A percentile compares a stretch with the other conserved stretches of the same genome.
Evolutionary conservation across 2,797 vertebrate genomes (phyloP).

Genomic region (Chrysocyon brachyurus): DNA sequence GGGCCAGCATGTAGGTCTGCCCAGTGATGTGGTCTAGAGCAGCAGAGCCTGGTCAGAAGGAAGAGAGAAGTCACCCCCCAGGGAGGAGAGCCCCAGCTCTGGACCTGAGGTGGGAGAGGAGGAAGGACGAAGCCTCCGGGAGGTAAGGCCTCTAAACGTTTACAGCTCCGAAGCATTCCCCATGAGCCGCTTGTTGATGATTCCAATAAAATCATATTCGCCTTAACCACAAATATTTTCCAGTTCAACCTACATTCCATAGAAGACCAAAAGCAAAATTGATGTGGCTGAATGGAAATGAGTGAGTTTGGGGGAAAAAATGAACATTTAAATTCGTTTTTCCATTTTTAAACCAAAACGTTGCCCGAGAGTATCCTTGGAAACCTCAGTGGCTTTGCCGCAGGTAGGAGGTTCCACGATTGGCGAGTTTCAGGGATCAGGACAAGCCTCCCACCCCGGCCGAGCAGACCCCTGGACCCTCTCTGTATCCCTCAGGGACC

Average conservation of each 20-base stretch:
- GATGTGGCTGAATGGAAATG: neutral
- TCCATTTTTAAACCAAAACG: neutral
- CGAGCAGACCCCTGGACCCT: accelerated
- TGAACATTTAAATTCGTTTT: neutral
- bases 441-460: too few species aligned
- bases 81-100: accelerated
- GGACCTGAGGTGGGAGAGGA: neutral
- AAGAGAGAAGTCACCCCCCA: accelerated
- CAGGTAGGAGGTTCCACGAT: accelerated
- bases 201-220: neutral
- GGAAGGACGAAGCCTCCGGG: too few species aligned
- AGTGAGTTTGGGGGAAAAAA: neutral
- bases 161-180: neutral
- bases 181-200: neutral
- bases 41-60: accelerated
- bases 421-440: accelerated
- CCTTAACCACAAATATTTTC: constrained; percentile 56
- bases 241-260: neutral
- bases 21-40: accelerated
- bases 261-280: neutral
- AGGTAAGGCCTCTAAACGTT: neutral
- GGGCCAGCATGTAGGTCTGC: accelerated
- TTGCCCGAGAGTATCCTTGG: neutral
- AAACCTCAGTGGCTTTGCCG: neutral
- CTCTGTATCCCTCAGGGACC: neutral